Conservation (phyloP, 1,140 invertebrate genomes). For the Drosophila nigromelanica region DNA sequence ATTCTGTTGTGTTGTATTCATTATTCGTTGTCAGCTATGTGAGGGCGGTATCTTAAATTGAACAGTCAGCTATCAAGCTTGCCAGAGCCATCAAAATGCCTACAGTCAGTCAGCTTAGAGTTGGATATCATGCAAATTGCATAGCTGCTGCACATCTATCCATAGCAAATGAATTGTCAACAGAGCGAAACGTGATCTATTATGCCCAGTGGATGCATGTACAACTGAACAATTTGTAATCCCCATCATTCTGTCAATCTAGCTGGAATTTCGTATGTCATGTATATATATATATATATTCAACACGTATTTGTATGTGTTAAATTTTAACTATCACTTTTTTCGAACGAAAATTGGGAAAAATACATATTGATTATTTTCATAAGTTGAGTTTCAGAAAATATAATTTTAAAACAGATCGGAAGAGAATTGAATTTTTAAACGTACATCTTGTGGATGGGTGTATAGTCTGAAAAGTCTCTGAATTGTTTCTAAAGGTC, state of each 20-base stretch:
- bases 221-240: background rate
- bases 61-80: slow-evolving; percentile 25
- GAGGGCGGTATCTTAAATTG: slow-evolving; percentile 22
- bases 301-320: too few species aligned
- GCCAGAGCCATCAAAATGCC: slow-evolving; percentile 27
- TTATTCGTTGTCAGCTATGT: slow-evolving; percentile 20
- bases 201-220: slow-evolving; percentile 4
- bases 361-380: too few species aligned
- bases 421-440: too few species aligned
- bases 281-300: too few species aligned
- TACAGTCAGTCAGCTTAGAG: slow-evolving; percentile 1
- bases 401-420: too few species aligned
- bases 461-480: too few species aligned
- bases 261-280: background rate
- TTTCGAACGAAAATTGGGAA: too few species aligned
- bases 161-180: slow-evolving; percentile 15
- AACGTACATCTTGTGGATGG: too few species aligned
- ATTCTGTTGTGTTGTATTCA: slow-evolving; percentile 23
- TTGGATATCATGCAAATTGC: slow-evolving; percentile 33
- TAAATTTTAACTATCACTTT: too few species aligned
- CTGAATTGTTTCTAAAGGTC: too few species aligned
- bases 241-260: slow-evolving; percentile 3
- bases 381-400: too few species aligned
- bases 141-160: slow-evolving; percentile 9
- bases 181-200: background rate